Base-by-base conservation (phyloP, 2,113 vertebrate genomes). In the Alosa alosa region DNA sequence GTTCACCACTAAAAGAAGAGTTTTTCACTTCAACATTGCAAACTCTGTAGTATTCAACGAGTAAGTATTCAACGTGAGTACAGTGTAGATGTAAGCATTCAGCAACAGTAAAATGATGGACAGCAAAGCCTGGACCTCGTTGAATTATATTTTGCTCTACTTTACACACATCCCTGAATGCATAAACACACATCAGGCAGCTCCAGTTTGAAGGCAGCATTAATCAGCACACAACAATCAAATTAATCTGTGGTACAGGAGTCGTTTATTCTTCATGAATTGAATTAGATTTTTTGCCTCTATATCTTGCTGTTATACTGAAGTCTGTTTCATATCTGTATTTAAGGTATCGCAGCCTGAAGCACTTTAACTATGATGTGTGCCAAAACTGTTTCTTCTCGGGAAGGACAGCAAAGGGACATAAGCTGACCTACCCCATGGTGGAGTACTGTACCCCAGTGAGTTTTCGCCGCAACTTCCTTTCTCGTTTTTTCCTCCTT, bases 351-450 rank as follows among this genome's bases (percentile, higher is more conserved):
- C 94, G 96, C 82, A 97, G 96, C 89, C 90, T 97, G 68, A 97
- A 96, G 86, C 96, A 97, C 93, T 97, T 97, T 92, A 97, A 97
- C 91, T 97, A 97, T 81, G 96, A 97, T 0, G 95, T 97, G 86
- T 97, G 96, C 87, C 96, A 97, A 89, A 96, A 94, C 86, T 97
- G 96, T 90, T 97, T 97, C 90, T 97, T 97, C 89, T 97, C 96
- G 15, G 96, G 96, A 78, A 94, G 96, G 83, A 96, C 96, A 82
- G 95, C 95, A 45, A 97, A 96, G 88, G 96, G 96, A 6, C 96
- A 96, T 87, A 97, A 96, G 82, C 90, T 97, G 45, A 95, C 96
- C 90, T 96, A 96, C 75, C 96, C 96, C 13, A 96, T 97, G 96
- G 96, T 97, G 93, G 96, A 97, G 78, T 97, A 97, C 44, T 97